These are phyloP conservation scores for Alsophila aescularia DNA, from an alignment of 2,888 invertebrate genomes.

Conservation along the genomic window DNA sequence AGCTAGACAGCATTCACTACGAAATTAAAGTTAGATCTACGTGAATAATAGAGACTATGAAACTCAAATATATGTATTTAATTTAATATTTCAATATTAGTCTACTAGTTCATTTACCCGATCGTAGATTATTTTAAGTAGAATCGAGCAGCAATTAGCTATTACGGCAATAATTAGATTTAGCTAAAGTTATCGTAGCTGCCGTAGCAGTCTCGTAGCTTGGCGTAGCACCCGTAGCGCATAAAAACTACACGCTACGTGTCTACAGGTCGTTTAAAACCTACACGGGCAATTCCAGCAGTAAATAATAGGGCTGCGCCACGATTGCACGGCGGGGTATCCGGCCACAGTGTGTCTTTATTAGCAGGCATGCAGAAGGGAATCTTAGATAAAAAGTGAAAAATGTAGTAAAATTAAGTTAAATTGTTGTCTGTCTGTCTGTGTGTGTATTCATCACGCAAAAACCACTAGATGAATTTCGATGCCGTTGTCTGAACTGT, in stretches of 20 bases:
- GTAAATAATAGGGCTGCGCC: slow-evolving; percentile 42
- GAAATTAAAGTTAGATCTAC: no score
- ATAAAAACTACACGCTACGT: slow-evolving; percentile 35
- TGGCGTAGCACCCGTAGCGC: slow-evolving; percentile 23
- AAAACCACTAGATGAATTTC: no score
- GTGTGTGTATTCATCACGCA: no score
- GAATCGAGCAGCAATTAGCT: slow-evolving; percentile 9
- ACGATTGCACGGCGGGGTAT: slow-evolving; percentile 33
- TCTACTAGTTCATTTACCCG: no score
- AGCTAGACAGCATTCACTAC: no score
- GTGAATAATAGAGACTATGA: no score
- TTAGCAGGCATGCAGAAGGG: slow-evolving; percentile 22
- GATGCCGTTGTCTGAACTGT: no score
- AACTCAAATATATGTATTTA: no score
- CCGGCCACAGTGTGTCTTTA: slow-evolving; percentile 28
- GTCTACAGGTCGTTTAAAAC: slow-evolving; percentile 42
- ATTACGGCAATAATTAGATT: slow-evolving; percentile 1
- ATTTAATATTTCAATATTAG: no score
- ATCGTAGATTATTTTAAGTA: background rate
- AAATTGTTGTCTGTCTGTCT: no score
- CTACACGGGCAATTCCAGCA: slow-evolving; percentile 31
- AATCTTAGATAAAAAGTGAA: background rate
- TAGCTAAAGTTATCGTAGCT: slow-evolving; percentile 2
- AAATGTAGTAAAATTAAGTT: background rate
- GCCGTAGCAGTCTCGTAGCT: slow-evolving; percentile 25